These are phyloP conservation scores for Penaeus japonicus DNA, from an alignment of 1,140 invertebrate genomes.

Conservation along the genomic window DNA sequence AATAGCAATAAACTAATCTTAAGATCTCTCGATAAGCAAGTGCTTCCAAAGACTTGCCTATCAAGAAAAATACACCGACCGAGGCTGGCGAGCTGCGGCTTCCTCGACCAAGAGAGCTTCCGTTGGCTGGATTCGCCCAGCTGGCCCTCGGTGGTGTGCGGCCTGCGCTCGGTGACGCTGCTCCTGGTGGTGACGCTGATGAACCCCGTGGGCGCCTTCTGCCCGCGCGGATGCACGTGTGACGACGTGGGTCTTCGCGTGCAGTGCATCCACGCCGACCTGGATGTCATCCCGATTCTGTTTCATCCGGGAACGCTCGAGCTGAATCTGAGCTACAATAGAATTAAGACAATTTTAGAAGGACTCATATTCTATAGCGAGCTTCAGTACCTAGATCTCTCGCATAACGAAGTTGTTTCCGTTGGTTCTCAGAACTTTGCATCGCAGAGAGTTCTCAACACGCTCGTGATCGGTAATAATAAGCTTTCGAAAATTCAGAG, in stretches of 20 bases:
- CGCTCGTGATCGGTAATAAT: conserved; percentile 57
- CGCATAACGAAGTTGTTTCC: conserved; percentile 57
- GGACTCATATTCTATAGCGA: conserved; percentile 53
- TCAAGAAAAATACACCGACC: background rate
- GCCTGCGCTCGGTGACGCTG: conserved; percentile 34
- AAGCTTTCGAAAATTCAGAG: conserved; percentile 54
- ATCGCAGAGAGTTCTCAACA: conserved; percentile 40
- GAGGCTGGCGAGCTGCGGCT: background rate
- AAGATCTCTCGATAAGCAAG: too few species aligned
- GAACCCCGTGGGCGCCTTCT: conserved; percentile 54
- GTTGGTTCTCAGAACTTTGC: conserved; percentile 54
- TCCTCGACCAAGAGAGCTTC: background rate
- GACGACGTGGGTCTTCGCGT: conserved; percentile 48
- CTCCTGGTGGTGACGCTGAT: conserved; percentile 34
- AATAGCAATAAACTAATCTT: too few species aligned
- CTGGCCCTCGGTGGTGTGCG: conserved; percentile 35
- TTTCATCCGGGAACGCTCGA: conserved; percentile 51
- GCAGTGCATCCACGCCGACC: conserved; percentile 49
- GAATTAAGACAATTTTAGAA: conserved; percentile 54
- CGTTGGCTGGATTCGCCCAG: background rate
- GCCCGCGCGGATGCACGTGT: conserved; percentile 53
- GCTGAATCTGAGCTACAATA: conserved; percentile 53
- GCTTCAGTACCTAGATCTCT: conserved; percentile 54
- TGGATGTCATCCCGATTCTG: conserved; percentile 57
- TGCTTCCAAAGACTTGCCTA: too few species aligned